phyloP scores from a whole-genome alignment of 2,888 invertebrate genomes.

The Synergus gifuensis region DNA sequence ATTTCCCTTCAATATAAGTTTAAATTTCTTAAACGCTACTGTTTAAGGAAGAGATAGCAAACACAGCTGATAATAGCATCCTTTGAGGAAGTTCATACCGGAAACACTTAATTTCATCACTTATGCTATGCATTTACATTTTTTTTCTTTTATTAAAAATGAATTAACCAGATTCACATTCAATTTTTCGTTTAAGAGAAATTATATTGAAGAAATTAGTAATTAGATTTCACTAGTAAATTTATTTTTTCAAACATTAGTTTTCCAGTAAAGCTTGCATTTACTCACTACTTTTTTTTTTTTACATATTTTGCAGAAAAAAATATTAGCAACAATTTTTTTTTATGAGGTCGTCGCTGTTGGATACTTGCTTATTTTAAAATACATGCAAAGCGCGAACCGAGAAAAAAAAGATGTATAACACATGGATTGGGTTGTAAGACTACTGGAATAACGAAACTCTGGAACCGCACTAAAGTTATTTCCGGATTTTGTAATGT shows the following conservation, averaged over 20 bases:
- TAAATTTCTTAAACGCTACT: neutral
- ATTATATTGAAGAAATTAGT: neutral
- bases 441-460: conserved; percentile 50
- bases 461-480: conserved; percentile 67
- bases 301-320: neutral
- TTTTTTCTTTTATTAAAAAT: neutral
- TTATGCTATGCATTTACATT: neutral
- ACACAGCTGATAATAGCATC: neutral
- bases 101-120: neutral
- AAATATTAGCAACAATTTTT: neutral
- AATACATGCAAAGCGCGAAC: neutral
- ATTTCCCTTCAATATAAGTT: neutral
- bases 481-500: conserved; percentile 68
- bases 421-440: neutral
- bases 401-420: conserved; percentile 4
- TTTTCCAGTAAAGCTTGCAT: neutral
- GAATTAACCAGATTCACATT: neutral
- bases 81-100: neutral
- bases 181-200: neutral
- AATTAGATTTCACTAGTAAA: neutral
- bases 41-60: neutral
- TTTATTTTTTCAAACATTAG: neutral
- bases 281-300: neutral
- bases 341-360: neutral
- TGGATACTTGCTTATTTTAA: neutral